Conservation (phyloP, 2,113 vertebrate genomes). For the Hucho hucho region DNA sequence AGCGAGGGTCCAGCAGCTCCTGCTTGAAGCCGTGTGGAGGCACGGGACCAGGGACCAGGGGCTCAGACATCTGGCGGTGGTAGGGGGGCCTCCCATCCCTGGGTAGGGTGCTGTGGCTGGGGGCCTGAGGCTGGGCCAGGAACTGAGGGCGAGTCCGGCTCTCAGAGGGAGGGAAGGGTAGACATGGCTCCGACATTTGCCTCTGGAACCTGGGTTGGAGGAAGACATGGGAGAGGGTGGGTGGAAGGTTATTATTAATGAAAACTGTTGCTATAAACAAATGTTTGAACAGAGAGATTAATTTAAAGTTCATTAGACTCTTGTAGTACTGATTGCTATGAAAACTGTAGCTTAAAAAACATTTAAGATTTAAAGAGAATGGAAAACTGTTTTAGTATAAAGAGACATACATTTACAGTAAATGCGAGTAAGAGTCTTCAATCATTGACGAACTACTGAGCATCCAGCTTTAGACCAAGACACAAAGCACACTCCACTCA, state of each 20-base stretch:
- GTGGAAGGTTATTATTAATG: not conserved
- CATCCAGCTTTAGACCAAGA: not conserved
- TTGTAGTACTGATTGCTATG: too few species aligned
- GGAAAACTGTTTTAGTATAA: not conserved
- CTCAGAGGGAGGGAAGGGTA: constrained; percentile 71
- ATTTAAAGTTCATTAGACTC: too few species aligned
- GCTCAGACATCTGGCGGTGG: constrained; percentile 94
- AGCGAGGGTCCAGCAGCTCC: constrained; percentile 87
- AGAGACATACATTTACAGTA: not conserved
- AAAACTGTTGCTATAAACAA: not conserved
- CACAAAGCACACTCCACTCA: not conserved
- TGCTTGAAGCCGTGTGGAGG: constrained; percentile 92
- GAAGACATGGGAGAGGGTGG: not conserved
- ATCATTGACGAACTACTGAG: too few species aligned
- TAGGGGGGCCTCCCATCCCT: constrained; percentile 84
- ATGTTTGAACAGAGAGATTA: too few species aligned
- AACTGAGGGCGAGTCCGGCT: constrained; percentile 75
- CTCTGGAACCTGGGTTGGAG: constrained; percentile 83
- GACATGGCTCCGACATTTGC: constrained; percentile 90
- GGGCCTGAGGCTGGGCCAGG: constrained; percentile 72
- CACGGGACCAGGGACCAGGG: constrained; percentile 72
- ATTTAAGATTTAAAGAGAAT: not conserved
- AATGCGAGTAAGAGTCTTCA: not conserved
- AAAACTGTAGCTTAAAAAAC: not conserved
- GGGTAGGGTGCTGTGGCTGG: constrained; percentile 51